Evolutionary conservation across 2,797 vertebrate species (phyloP).

Genomic region (Salarias fasciatus): DNA sequence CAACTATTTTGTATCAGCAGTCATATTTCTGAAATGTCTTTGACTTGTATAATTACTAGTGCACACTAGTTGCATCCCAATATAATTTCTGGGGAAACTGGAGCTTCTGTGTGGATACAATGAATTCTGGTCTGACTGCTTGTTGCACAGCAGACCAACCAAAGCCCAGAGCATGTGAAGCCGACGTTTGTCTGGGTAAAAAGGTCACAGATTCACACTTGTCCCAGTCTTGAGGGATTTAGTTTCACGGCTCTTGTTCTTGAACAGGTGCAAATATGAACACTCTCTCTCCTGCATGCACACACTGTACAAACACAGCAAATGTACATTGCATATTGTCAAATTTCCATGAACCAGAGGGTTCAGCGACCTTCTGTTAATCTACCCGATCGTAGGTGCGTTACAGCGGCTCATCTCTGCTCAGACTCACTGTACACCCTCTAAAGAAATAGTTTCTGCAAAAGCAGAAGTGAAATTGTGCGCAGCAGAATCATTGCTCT

Average conservation of each 20-base stretch:
- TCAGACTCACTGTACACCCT: constrained; percentile 1
- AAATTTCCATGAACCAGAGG: constrained; percentile 23
- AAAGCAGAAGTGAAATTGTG: constrained; percentile 11
- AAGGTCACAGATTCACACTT: constrained; percentile 34
- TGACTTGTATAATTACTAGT: constrained; percentile 29
- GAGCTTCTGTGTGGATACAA: constrained; percentile 9
- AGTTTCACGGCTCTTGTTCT: constrained; percentile 35
- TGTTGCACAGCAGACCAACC: not conserved
- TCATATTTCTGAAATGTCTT: constrained; percentile 32
- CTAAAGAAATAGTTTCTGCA: constrained; percentile 13
- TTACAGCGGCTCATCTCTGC: no score
- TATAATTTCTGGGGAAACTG: constrained; percentile 19
- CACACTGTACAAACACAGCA: no score
- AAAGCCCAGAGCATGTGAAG: constrained; percentile 4
- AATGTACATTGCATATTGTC: constrained; percentile 4
- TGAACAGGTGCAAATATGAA: constrained; percentile 44
- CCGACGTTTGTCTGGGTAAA: constrained; percentile 20
- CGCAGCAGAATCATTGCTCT: constrained; percentile 9
- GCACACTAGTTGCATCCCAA: constrained; percentile 23
- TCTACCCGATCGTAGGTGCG: constrained; percentile 20
- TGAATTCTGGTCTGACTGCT: not conserved
- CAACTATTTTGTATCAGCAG: constrained; percentile 34
- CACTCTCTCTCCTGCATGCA: no score
- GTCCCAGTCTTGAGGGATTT: constrained; percentile 39
- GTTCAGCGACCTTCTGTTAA: constrained; percentile 30